Conservation (phyloP, 2,797 vertebrate species). For the Odontamblyopus lacepedii region DNA sequence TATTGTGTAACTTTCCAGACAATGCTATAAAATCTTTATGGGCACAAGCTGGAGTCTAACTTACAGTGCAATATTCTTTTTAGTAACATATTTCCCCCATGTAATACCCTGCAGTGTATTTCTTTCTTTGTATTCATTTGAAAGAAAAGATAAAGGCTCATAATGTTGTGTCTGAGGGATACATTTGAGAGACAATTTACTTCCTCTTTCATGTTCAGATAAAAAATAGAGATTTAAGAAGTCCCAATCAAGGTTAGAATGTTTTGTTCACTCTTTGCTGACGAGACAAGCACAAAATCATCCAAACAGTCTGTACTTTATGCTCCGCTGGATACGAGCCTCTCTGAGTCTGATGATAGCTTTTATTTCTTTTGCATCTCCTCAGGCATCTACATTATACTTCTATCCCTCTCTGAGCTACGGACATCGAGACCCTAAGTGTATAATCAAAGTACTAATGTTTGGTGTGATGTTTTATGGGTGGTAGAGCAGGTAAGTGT, state of each 20-base stretch:
- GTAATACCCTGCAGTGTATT: not conserved
- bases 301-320: conserved; percentile 19
- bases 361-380: conserved; percentile 10
- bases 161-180: not conserved
- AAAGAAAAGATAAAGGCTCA: not conserved
- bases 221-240: conserved; percentile 20
- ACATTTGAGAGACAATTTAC: not conserved
- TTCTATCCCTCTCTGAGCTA: not conserved
- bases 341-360: conserved; percentile 9
- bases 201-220: conserved; percentile 55
- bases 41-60: too few relatives aligned
- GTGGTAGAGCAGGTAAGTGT: conserved; percentile 18
- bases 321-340: conserved; percentile 12
- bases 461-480: conserved; percentile 22
- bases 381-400: not conserved
- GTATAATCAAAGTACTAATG: conserved; percentile 17
- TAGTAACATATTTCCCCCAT: not conserved
- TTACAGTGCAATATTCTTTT: not conserved
- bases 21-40: too few relatives aligned
- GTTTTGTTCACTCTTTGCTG: conserved; percentile 24
- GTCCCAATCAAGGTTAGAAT: conserved; percentile 32
- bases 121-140: conserved; percentile 1
- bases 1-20: too few relatives aligned
- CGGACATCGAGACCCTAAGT: not conserved
- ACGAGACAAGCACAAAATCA: conserved; percentile 25